Conservation (phyloP, 1,140 invertebrate species). For the Plectrocnemia conspersa region DNA sequence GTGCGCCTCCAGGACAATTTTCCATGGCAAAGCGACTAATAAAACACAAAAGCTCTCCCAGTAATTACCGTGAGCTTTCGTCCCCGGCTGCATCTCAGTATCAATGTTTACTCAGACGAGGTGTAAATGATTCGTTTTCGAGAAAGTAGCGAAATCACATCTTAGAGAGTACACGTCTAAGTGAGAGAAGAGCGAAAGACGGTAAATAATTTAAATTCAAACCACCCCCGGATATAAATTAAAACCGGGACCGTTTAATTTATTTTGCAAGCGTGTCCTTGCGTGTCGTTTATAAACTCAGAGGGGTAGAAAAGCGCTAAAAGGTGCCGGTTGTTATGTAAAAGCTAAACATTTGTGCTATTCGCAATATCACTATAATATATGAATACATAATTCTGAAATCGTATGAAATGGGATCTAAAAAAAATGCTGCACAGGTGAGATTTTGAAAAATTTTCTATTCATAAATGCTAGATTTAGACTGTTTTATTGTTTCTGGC, state of each 20-base stretch:
- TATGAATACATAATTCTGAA: too few species aligned
- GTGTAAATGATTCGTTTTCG: conserved; percentile 13
- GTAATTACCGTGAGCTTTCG: not conserved
- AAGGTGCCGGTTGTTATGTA: not conserved
- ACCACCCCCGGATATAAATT: not conserved
- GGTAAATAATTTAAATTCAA: conserved; percentile 11
- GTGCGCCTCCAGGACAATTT: too few species aligned
- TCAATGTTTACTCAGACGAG: conserved; percentile 28
- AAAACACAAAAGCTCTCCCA: not conserved
- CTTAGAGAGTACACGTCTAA: too few species aligned
- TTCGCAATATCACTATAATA: too few species aligned
- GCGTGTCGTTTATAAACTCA: conserved; percentile 1
- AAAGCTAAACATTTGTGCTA: too few species aligned
- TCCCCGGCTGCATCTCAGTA: conserved; percentile 12
- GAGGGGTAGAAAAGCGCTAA: not conserved
- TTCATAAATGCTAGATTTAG: too few species aligned
- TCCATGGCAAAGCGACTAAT: too few species aligned
- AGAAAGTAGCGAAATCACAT: conserved; percentile 3
- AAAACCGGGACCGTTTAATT: not conserved
- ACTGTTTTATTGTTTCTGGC: too few species aligned
- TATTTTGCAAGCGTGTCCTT: not conserved
- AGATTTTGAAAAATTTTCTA: too few species aligned
- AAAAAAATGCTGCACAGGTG: too few species aligned
- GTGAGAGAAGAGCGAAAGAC: too few species aligned
- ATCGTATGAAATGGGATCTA: too few species aligned